A percentile compares a stretch with the other conserved stretches of the same genome.
Evolutionary conservation across 2,888 invertebrate species (phyloP).

Genomic region (Drosophila neonasuta): DNA sequence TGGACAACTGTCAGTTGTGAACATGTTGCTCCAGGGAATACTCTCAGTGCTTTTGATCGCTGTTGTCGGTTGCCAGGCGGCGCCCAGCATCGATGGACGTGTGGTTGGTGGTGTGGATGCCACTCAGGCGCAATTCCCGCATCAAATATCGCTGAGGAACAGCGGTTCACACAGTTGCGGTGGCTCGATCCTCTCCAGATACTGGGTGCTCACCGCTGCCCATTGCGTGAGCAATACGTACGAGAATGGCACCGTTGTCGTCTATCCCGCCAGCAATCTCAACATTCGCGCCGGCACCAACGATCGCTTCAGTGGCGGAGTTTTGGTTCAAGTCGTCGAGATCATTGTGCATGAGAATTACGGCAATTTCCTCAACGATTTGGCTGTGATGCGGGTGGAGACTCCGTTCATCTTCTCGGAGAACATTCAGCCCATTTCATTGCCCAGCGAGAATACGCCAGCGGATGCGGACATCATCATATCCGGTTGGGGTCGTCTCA

Average conservation of each 20-base stretch:
- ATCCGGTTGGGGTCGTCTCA: constrained; percentile 76
- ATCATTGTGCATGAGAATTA: constrained; percentile 70
- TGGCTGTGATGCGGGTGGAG: constrained; percentile 67
- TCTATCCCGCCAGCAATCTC: constrained; percentile 12
- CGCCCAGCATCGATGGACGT: constrained; percentile 35
- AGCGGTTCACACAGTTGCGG: constrained; percentile 57
- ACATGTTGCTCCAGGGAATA: constrained; percentile 10
- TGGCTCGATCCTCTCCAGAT: constrained; percentile 54
- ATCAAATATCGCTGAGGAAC: constrained; percentile 62
- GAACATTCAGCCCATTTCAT: constrained; percentile 66
- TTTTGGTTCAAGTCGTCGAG: constrained; percentile 57
- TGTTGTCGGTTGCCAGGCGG: constrained; percentile 13
- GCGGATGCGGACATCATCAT: constrained; percentile 59
- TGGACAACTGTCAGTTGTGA: constrained; percentile 12
- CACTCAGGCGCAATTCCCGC: constrained; percentile 51
- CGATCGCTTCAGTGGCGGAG: constrained; percentile 72
- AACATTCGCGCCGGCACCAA: constrained; percentile 71
- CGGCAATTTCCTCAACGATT: constrained; percentile 69
- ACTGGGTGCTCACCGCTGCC: constrained; percentile 65
- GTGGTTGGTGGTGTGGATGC: constrained; percentile 66
- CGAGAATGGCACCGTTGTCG: not conserved
- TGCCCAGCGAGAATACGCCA: constrained; percentile 65
- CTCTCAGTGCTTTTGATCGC: not conserved
- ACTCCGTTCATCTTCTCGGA: constrained; percentile 63
- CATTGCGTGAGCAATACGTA: constrained; percentile 46